Base-by-base conservation (phyloP, 2,888 invertebrate species). In the Meganola albula region DNA sequence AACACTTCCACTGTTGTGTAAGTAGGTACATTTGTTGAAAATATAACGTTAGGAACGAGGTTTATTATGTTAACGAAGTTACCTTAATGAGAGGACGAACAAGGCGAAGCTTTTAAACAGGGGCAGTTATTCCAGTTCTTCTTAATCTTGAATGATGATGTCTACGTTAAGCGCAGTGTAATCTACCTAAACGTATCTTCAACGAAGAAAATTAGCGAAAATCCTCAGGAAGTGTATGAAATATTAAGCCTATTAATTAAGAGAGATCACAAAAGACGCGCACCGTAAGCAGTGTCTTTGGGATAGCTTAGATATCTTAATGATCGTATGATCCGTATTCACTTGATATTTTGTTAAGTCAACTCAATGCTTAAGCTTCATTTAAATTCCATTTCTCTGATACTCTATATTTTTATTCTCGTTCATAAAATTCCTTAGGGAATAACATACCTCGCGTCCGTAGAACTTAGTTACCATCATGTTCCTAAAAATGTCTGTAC, bases 221-320 rank as follows among this genome's bases (percentile, higher is more conserved):
- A 68, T 72, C 70, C 68, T 60, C 56, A 59, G 43, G 57, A 53
- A 72, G 68, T 74, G 61, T 71, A 74, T 74, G 73, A 77, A 70
- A 75, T 72, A 75, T 76, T 73, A 74, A 72, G 69, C 69, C 67
- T 72, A 75, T 77, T 78, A 74, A 76, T 77, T 75, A 76, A 43
- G 51, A 31, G 53, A 65, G 67, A 72, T 74, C 70, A 77, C 71
- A 75, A 74, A 73, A 66, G 70, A 67, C 54, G 53, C 56, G 52
- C 54, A 21, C 22, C 31, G 62, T 74, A 70, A 74, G 73, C 72
- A 57, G 39, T 58, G 59, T 58, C 58, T 66, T 56, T 58, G 64
- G 58, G 51, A 57, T 54, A 35, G 36, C 58, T 51, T 39, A 46
- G 54, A 63, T 63, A 60, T 67, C 69, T 64, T 76, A 75, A 77